Evolutionary conservation across 2,113 vertebrate genomes (phyloP).

Genomic region (Lamprologus lemairii): DNA sequence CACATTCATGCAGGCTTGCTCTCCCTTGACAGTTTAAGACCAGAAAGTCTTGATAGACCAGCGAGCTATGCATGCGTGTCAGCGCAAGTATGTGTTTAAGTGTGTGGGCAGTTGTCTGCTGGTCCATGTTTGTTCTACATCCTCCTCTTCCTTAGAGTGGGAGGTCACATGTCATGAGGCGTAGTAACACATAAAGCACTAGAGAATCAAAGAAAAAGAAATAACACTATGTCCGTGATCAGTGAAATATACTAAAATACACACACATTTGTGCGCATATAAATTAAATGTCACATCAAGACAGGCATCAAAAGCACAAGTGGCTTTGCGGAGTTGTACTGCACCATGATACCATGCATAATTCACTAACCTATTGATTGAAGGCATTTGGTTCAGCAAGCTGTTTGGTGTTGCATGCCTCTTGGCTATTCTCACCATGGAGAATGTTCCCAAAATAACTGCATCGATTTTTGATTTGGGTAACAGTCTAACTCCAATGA

Average conservation of each 20-base stretch:
- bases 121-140: background rate
- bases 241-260: background rate
- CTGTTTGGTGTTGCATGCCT: slow-evolving; percentile 16
- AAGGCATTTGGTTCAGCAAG: slow-evolving; percentile 49
- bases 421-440: slow-evolving; percentile 24
- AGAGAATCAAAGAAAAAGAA: background rate
- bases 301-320: background rate
- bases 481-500: slow-evolving; percentile 26
- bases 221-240: background rate
- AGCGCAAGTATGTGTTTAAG: background rate
- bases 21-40: slow-evolving; percentile 4
- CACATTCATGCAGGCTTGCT: background rate
- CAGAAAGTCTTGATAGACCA: background rate
- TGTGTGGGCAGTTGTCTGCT: background rate
- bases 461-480: slow-evolving; percentile 53
- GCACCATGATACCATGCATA: slow-evolving; percentile 45
- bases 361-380: slow-evolving; percentile 55
- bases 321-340: slow-evolving; percentile 20
- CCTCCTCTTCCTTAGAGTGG: background rate
- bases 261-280: background rate
- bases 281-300: slow-evolving; percentile 14
- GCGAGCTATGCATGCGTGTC: background rate
- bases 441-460: slow-evolving; percentile 49
- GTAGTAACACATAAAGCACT: background rate
- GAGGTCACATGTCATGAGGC: background rate